phyloP scores from a whole-genome alignment of 1,140 invertebrate species.

The Leptinotarsa texana region DNA sequence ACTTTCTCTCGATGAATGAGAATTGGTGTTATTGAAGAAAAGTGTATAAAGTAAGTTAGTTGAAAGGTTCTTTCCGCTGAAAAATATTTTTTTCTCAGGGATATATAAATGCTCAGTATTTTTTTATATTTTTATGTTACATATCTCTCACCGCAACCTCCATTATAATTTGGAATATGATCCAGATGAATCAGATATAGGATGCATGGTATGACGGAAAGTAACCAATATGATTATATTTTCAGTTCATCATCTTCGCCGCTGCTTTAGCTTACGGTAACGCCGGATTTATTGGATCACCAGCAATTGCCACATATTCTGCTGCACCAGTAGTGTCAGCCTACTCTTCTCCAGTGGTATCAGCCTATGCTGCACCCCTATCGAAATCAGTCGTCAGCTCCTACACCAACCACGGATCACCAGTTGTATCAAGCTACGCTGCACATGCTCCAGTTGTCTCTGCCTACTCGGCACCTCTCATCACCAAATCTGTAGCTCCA shows the following conservation, averaged over 20 bases:
- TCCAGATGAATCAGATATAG: no score
- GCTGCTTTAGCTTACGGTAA: constrained; percentile 48
- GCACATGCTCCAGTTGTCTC: not conserved
- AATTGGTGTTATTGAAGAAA: no score
- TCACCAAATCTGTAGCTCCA: not conserved
- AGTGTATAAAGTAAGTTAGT: no score
- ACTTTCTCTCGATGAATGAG: no score
- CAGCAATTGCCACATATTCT: constrained; percentile 57
- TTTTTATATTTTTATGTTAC: no score
- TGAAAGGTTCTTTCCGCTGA: no score
- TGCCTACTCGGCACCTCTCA: constrained; percentile 17
- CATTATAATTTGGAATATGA: no score
- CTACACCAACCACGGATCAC: not conserved
- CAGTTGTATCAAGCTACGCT: not conserved
- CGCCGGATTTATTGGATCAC: constrained; percentile 41
- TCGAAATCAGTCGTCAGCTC: not conserved
- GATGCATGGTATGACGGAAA: no score
- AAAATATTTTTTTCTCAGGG: no score
- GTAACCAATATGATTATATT: not conserved
- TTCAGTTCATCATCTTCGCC: constrained; percentile 45
- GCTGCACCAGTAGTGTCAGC: constrained; percentile 52
- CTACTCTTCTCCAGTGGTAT: constrained; percentile 6
- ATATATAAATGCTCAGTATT: no score
- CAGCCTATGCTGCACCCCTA: not conserved
- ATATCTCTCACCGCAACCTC: no score